Conservation (phyloP, 2,113 vertebrate genomes). For the Blennius ocellaris region DNA sequence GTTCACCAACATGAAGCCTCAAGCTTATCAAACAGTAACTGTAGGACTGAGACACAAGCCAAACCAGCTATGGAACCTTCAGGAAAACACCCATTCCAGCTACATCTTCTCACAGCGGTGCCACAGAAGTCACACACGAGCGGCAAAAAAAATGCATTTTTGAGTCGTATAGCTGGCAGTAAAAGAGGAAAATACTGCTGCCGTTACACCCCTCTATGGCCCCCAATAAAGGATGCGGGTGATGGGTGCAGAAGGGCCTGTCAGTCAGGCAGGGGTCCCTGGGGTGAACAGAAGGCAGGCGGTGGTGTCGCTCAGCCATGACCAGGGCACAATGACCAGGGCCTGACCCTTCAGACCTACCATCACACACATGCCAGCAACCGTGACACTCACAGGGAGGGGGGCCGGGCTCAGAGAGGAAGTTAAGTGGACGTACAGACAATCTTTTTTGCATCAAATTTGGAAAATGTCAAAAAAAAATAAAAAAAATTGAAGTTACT, state of each 20-base stretch:
- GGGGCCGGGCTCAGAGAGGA: conserved; percentile 51
- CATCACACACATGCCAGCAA: conserved; percentile 74
- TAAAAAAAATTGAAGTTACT: no score
- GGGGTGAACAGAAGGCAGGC: conserved; percentile 82
- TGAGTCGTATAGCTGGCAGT: conserved; percentile 42
- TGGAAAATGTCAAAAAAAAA: background rate
- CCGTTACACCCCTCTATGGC: conserved; percentile 61
- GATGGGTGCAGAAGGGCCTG: conserved; percentile 78
- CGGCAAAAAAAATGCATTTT: conserved; percentile 28
- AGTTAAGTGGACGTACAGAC: conserved; percentile 48
- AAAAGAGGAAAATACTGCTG: conserved; percentile 58
- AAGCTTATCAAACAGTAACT: conserved; percentile 3
- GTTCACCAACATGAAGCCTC: background rate
- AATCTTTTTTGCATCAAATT: conserved; percentile 3
- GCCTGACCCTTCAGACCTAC: conserved; percentile 75
- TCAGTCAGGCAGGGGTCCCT: conserved; percentile 79
- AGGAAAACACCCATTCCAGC: conserved; percentile 39
- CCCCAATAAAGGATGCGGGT: conserved; percentile 77
- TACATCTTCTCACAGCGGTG: conserved; percentile 30
- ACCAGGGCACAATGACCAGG: conserved; percentile 82
- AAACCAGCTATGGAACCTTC: conserved; percentile 31
- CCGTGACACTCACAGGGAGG: conserved; percentile 63
- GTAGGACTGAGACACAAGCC: conserved; percentile 31
- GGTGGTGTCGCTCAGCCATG: conserved; percentile 81
- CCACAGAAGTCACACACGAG: conserved; percentile 7